Evolutionary conservation across 2,797 vertebrate genomes (phyloP).

Genomic region (Poliocrania exsul): DNA sequence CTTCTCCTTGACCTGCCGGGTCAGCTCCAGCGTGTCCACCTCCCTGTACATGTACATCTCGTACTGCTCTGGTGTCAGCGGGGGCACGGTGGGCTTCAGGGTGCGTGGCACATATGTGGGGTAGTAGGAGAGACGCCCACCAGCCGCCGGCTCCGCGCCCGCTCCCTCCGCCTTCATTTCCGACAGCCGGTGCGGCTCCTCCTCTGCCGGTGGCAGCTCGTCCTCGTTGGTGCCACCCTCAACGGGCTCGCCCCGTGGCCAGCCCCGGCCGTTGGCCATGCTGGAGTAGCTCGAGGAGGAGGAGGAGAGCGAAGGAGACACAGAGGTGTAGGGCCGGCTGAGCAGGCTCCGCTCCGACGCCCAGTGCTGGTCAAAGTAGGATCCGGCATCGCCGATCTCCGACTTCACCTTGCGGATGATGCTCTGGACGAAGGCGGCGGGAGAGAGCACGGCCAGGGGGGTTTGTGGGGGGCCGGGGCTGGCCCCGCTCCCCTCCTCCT

Average conservation of each 20-base stretch:
- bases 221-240: constrained; percentile 83
- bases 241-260: constrained; percentile 80
- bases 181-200: constrained; percentile 78
- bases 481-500: constrained; percentile 84
- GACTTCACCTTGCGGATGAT: constrained; percentile 98
- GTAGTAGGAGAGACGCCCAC: constrained; percentile 87
- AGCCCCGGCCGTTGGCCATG: constrained; percentile 80
- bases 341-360: constrained; percentile 87
- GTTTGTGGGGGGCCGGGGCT: constrained; percentile 80
- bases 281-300: constrained; percentile 89
- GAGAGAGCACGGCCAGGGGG: constrained; percentile 89
- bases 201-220: constrained; percentile 80
- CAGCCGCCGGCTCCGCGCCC: constrained; percentile 68
- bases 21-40: constrained; percentile 96
- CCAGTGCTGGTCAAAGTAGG: constrained; percentile 98
- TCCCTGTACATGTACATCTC: constrained; percentile 99
- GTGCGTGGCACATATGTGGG: constrained; percentile 90
- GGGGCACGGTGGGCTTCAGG: constrained; percentile 93
- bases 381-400: constrained; percentile 92
- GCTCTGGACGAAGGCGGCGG: constrained; percentile 94
- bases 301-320: constrained; percentile 91
- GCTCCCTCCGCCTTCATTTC: constrained; percentile 88
- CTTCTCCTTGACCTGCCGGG: constrained; percentile 98
- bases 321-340: constrained; percentile 84
- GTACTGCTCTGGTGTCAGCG: constrained; percentile 96